Conservation (phyloP, 2,797 vertebrate species). For the Bothrops alternatus region DNA sequence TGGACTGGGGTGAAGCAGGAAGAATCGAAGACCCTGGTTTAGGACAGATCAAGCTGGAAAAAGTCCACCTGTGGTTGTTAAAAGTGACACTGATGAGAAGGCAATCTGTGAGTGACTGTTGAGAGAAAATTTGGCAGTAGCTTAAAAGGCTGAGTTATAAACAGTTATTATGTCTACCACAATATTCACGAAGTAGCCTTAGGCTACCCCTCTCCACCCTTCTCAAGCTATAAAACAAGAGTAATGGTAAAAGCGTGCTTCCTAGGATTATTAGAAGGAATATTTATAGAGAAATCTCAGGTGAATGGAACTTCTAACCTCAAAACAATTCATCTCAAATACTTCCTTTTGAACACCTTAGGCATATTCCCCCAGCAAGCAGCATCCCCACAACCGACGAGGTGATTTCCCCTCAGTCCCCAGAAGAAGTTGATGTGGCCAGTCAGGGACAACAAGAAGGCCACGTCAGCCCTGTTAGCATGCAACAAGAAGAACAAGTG, state of each 20-base stretch:
- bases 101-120: background rate
- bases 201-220: background rate
- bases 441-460: background rate
- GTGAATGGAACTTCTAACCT: background rate
- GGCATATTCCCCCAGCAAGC: background rate
- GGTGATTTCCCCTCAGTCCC: background rate
- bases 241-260: background rate
- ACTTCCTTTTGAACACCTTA: background rate
- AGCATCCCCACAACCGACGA: background rate
- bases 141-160: no score
- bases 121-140: background rate
- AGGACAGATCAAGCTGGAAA: background rate
- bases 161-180: background rate
- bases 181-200: background rate
- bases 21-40: background rate
- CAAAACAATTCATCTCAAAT: background rate
- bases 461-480: background rate
- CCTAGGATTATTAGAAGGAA: background rate
- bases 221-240: background rate
- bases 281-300: background rate
- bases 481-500: conserved; percentile 2
- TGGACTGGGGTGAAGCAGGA: background rate
- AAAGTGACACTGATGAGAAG: background rate
- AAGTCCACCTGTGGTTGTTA: background rate
- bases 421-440: background rate